Evolutionary conservation across 2,888 invertebrate species (phyloP).

Genomic region (Polydrusus tereticollis): DNA sequence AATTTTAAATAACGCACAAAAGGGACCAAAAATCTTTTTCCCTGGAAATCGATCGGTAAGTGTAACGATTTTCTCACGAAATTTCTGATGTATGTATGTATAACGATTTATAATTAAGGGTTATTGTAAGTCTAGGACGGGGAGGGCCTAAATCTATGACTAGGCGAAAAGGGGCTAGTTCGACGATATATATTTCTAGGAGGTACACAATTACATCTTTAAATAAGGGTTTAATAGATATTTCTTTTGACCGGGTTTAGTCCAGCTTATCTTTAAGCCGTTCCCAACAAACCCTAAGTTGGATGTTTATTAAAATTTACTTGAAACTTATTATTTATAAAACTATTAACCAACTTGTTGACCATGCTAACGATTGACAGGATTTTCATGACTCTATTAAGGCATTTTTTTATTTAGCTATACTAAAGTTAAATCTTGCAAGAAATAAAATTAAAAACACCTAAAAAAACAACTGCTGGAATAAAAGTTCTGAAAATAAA

Average conservation of each 20-base stretch:
- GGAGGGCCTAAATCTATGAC: constrained; percentile 21
- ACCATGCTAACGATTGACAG: too few species aligned
- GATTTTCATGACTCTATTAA: too few species aligned
- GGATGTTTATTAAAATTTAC: too few species aligned
- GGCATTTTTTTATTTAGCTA: too few species aligned
- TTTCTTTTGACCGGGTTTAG: not conserved
- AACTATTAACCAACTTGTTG: too few species aligned
- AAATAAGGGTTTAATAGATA: constrained; percentile 16
- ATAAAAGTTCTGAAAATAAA: too few species aligned
- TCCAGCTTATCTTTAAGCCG: not conserved
- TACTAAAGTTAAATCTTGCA: too few species aligned
- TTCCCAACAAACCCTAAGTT: too few species aligned
- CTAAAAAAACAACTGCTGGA: too few species aligned
- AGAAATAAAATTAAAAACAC: too few species aligned
- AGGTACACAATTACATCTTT: constrained; percentile 18
- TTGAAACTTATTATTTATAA: too few species aligned
- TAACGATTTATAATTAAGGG: constrained; percentile 41
- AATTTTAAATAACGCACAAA: constrained; percentile 65
- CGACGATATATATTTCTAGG: constrained; percentile 26
- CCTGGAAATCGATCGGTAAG: constrained; percentile 55
- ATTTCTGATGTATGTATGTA: constrained; percentile 11
- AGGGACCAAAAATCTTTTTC: constrained; percentile 61
- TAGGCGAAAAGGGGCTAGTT: constrained; percentile 29
- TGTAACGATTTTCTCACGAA: constrained; percentile 53
- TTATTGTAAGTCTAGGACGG: constrained; percentile 22